Evolutionary conservation across 1,140 invertebrate genomes (phyloP).

Genomic region (Acromyrmex heyeri): DNA sequence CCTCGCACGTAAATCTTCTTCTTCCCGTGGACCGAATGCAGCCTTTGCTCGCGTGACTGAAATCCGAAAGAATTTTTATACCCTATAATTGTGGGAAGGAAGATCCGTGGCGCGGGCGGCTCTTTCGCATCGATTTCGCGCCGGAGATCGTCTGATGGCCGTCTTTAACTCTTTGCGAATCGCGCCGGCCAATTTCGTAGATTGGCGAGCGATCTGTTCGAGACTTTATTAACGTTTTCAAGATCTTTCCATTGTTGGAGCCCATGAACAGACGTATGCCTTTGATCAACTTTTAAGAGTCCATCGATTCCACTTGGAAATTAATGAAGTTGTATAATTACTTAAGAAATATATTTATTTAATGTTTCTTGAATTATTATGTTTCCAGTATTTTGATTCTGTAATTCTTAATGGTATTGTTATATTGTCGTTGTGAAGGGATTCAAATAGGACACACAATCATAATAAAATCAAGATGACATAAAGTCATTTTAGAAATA

Average conservation of each 20-base stretch:
- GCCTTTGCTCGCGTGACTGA: slow-evolving; percentile 72
- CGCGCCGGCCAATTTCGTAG: slow-evolving; percentile 59
- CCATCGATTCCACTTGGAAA: neutral
- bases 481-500: too few relatives aligned
- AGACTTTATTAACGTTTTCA: slow-evolving; percentile 59
- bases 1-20: slow-evolving; percentile 71
- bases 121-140: slow-evolving; percentile 73
- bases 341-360: neutral
- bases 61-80: slow-evolving; percentile 76
- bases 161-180: slow-evolving; percentile 69
- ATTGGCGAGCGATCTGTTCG: slow-evolving; percentile 59
- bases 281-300: slow-evolving; percentile 11
- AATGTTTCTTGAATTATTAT: neutral
- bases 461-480: too few relatives aligned
- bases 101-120: slow-evolving; percentile 76
- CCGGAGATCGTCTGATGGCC: slow-evolving; percentile 70
- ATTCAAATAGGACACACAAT: too few relatives aligned
- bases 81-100: slow-evolving; percentile 75
- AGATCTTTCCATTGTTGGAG: slow-evolving; percentile 41
- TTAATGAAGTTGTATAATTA: slow-evolving; percentile 16
- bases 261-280: neutral
- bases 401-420: too few relatives aligned
- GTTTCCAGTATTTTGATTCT: too few relatives aligned
- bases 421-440: too few relatives aligned
- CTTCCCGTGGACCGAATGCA: slow-evolving; percentile 66